Evolutionary conservation across 2,797 vertebrate genomes (phyloP).

Genomic region (Darevskia mixta): DNA sequence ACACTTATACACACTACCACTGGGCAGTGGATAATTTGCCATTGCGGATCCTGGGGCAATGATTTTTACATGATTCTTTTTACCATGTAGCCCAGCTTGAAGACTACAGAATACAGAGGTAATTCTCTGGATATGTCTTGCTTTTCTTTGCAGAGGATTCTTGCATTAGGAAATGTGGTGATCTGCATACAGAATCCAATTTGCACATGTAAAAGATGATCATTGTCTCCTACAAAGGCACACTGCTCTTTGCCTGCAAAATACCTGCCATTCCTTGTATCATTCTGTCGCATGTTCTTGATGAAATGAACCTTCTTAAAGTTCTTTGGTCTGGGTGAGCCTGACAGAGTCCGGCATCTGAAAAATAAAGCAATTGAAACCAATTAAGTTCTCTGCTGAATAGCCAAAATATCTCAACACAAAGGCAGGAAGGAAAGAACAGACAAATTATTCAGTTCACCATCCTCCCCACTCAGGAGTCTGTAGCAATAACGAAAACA

Average conservation of each 20-base stretch:
- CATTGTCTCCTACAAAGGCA: neutral
- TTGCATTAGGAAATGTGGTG: neutral
- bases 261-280: constrained; percentile 97
- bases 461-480: constrained; percentile 34
- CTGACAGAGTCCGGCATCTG: constrained; percentile 97
- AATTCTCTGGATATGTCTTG: neutral
- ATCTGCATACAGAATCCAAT: neutral
- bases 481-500: constrained; percentile 64
- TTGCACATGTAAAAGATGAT: neutral
- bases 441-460: constrained; percentile 72
- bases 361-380: constrained; percentile 74
- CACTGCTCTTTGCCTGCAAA: neutral
- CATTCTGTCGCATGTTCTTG: constrained; percentile 97
- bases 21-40: neutral
- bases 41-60: neutral
- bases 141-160: neutral
- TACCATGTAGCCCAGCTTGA: neutral
- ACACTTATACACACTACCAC: neutral
- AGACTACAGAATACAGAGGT: neutral
- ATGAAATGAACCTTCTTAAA: constrained; percentile 99
- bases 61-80: neutral
- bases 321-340: constrained; percentile 99
- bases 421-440: constrained; percentile 82
- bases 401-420: constrained; percentile 67
- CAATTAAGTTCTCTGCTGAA: constrained; percentile 45